Evolutionary conservation across 2,888 invertebrate species (phyloP).

Genomic region (Bombyx huttoni): DNA sequence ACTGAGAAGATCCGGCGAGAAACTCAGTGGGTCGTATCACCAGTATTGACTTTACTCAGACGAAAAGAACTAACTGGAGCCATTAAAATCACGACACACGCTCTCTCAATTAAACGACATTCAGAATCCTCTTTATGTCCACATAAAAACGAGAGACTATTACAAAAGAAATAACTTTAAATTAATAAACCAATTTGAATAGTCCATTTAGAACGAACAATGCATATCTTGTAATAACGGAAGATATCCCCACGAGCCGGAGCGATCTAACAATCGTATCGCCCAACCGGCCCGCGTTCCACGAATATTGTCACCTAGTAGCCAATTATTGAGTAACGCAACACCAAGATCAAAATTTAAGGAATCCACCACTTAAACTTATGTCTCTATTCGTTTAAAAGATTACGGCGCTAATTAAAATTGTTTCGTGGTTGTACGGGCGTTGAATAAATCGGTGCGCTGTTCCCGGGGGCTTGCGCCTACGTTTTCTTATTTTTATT

Average conservation of each 20-base stretch:
- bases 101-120: not conserved
- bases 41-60: no score
- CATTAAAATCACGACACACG: no score
- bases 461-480: constrained; percentile 23
- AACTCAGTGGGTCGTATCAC: no score
- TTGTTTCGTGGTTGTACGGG: constrained; percentile 37
- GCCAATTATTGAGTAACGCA: constrained; percentile 48
- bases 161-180: not conserved
- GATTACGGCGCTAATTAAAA: constrained; percentile 47
- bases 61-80: no score
- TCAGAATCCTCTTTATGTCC: not conserved
- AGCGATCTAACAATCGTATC: constrained; percentile 21
- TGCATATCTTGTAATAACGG: not conserved
- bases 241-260: constrained; percentile 4
- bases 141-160: not conserved
- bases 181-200: not conserved
- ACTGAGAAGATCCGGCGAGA: no score
- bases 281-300: constrained; percentile 26
- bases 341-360: constrained; percentile 26
- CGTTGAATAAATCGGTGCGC: constrained; percentile 38
- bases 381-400: constrained; percentile 57
- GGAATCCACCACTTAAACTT: constrained; percentile 33
- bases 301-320: constrained; percentile 44
- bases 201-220: not conserved
- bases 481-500: constrained; percentile 33